Evolutionary conservation across 2,113 vertebrate genomes (phyloP), one percentile per base, ranked within the genome.

Genomic region (Microtus montanus): DNA sequence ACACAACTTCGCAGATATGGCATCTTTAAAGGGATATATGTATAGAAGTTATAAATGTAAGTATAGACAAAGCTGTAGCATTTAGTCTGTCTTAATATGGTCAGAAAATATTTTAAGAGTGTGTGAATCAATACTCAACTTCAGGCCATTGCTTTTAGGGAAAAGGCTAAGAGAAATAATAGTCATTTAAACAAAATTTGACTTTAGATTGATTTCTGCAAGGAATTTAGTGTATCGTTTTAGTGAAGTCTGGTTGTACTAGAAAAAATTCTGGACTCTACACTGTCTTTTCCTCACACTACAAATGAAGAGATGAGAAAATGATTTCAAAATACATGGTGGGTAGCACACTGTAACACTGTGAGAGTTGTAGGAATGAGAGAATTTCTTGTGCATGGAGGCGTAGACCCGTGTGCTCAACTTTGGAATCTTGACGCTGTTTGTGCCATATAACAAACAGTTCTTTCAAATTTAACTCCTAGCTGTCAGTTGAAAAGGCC

Each of bases 401-500:
- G 66, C 2, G 0, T 92, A 58, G 35, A 89, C 86, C 63, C 12
- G 54, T 15, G 64, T 66, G 35, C 10, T 70, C 66, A 83, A 47
- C 85, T 82, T 83, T 2, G 20, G 38, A 41, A 91, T 68, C 91
- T 78, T 26, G 74, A 87, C 82, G 83, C 89, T 87, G 96, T 96
- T 96, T 24, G 47, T 47, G 93, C 80, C 87, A 84, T 0, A n/a
- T 96, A 73, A 95, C 93, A 94, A 97, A 97, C 93, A 94, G 93
- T 96, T 93, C 87, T 75, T 79, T 91, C 58, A 61, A 93, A 96
- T 93, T 95, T 97, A 92, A 8, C 97, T 97, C 96, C 94, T 95
- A 95, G 68, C 5, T 94, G 97, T 97, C 98, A 98, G 71, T 94
- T 95, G 97, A 92, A 87, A 97, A 94, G 96, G 97, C 97, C 98